phyloP scores from a whole-genome alignment of 2,888 invertebrate genomes.

The Drosophila bunnanda region DNA sequence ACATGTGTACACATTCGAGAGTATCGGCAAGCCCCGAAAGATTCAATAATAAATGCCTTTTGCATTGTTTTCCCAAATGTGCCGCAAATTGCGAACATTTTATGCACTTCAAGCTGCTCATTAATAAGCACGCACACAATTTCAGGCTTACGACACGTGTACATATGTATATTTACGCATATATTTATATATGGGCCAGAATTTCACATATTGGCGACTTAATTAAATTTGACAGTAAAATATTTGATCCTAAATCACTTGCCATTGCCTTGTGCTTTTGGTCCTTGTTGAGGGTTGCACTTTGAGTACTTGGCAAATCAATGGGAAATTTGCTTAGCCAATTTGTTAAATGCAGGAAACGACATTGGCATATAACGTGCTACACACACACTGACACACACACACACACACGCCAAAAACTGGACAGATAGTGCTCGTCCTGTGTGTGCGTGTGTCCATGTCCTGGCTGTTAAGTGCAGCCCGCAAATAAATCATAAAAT shows the following conservation, averaged over 20 bases:
- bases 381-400: slow-evolving; percentile 8
- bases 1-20: background rate
- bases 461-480: slow-evolving; percentile 55
- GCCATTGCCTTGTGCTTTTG: slow-evolving; percentile 28
- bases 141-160: background rate
- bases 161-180: background rate
- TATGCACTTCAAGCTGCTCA: slow-evolving; percentile 50
- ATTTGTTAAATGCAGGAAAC: slow-evolving; percentile 52
- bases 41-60: slow-evolving; percentile 48
- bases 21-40: slow-evolving; percentile 32
- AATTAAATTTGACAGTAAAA: slow-evolving; percentile 59
- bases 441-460: slow-evolving; percentile 19
- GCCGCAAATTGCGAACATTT: slow-evolving; percentile 51
- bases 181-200: background rate
- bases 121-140: slow-evolving; percentile 38
- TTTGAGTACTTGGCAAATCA: slow-evolving; percentile 49
- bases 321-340: slow-evolving; percentile 54
- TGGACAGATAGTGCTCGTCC: slow-evolving; percentile 40
- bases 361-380: slow-evolving; percentile 4
- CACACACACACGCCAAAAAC: slow-evolving; percentile 31
- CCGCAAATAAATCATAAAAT: slow-evolving; percentile 55
- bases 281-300: slow-evolving; percentile 29
- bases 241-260: slow-evolving; percentile 54
- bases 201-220: slow-evolving; percentile 42
- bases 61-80: slow-evolving; percentile 47